phyloP scores from a whole-genome alignment of 1,140 invertebrate species.

The Drosophila oshimai region DNA sequence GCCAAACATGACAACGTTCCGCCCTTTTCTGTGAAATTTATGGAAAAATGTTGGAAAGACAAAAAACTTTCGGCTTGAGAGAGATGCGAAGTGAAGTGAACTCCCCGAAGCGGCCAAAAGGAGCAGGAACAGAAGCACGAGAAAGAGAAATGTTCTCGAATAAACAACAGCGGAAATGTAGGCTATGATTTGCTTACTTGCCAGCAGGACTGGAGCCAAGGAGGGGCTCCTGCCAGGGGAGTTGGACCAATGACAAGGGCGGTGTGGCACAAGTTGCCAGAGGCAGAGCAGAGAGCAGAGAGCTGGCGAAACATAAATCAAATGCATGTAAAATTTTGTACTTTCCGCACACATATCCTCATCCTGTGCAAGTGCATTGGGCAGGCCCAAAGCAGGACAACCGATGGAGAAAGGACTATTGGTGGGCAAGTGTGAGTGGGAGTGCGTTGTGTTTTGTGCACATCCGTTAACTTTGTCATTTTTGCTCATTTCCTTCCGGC shows the following conservation, averaged over 20 bases:
- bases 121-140: conserved; percentile 4
- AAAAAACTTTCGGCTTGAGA: conserved; percentile 29
- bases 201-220: conserved; percentile 33
- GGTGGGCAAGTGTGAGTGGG: conserved; percentile 17
- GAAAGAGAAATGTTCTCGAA: conserved; percentile 42
- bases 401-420: conserved; percentile 1
- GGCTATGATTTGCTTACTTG: conserved; percentile 77
- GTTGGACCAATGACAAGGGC: conserved; percentile 43
- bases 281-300: conserved; percentile 12
- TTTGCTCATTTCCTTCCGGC: conserved; percentile 81
- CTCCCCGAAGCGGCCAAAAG: conserved; percentile 9
- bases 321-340: conserved; percentile 79
- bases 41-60: conserved; percentile 11
- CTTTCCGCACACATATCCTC: conserved; percentile 79
- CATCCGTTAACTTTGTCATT: conserved; percentile 81
- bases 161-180: conserved; percentile 77
- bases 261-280: conserved; percentile 29
- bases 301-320: conserved; percentile 65
- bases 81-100: conserved; percentile 38
- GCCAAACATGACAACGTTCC: conserved; percentile 27
- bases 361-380: conserved; percentile 71
- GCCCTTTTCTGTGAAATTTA: conserved; percentile 11
- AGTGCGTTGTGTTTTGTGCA: conserved; percentile 77
- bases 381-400: conserved; percentile 37
- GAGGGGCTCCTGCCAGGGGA: conserved; percentile 8